Conservation (phyloP, 2,113 vertebrate species). For the Otis tarda region DNA sequence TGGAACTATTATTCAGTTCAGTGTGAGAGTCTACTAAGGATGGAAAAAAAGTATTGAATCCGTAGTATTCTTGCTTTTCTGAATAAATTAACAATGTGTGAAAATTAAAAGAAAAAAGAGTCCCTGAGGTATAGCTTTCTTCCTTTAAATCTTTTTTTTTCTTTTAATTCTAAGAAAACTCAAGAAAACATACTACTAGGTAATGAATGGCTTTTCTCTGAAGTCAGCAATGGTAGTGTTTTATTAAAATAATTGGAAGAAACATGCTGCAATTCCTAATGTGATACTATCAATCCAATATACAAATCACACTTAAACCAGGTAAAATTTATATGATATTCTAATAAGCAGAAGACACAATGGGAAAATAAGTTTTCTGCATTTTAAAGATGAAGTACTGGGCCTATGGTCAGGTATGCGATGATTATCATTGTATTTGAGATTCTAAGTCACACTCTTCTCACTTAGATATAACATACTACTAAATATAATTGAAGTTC, state of each 20-base stretch:
- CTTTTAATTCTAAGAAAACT: not conserved
- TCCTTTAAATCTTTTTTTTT: not conserved
- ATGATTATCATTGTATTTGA: not conserved
- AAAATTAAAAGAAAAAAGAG: not conserved
- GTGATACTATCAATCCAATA: not conserved
- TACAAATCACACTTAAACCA: not conserved
- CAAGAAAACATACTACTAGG: not conserved
- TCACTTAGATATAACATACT: not conserved
- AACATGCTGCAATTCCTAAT: not conserved
- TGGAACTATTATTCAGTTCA: not conserved
- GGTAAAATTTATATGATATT: not conserved
- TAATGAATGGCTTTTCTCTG: not conserved
- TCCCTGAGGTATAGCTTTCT: not conserved
- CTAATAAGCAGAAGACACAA: not conserved
- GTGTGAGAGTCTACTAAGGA: not conserved
- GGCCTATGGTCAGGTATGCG: not conserved
- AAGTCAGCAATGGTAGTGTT: not conserved
- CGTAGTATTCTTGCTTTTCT: not conserved
- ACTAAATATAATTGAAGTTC: not conserved
- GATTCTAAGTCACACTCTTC: not conserved
- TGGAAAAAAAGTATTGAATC: not conserved
- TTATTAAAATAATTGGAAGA: not conserved
- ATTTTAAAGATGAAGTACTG: not conserved
- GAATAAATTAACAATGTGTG: not conserved
- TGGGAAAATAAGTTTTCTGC: not conserved